Conservation (phyloP, 1,140 invertebrate species). For the Pseudachorutes palmiensis region DNA sequence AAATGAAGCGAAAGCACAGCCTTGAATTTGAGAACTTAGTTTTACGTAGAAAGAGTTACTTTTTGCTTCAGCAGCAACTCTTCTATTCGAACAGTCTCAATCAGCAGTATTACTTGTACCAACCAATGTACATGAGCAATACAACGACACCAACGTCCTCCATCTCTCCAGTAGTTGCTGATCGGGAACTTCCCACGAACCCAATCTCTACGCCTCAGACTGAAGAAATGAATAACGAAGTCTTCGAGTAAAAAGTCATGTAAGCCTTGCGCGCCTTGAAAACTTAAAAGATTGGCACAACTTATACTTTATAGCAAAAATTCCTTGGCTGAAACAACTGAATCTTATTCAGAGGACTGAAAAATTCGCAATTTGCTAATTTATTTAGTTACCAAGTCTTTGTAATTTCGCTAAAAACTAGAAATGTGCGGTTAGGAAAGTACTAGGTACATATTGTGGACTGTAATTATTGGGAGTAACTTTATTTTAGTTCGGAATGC, state of each 20-base stretch:
- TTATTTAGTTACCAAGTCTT: too few relatives aligned
- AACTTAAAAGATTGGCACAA: too few relatives aligned
- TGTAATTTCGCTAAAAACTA: too few relatives aligned
- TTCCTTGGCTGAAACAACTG: too few relatives aligned
- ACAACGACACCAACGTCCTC: neutral
- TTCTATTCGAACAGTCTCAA: neutral
- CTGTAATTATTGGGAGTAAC: too few relatives aligned
- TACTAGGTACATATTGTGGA: too few relatives aligned
- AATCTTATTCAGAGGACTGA: too few relatives aligned
- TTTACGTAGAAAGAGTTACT: conserved; percentile 15
- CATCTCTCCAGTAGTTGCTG: neutral
- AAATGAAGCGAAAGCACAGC: conserved; percentile 14
- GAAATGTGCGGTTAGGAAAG: too few relatives aligned
- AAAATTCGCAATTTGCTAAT: too few relatives aligned
- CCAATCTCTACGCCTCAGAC: neutral
- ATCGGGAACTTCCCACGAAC: neutral
- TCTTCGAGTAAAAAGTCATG: neutral
- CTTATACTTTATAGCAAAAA: too few relatives aligned
- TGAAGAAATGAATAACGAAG: neutral
- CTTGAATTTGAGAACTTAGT: conserved; percentile 20
- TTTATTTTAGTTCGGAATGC: too few relatives aligned
- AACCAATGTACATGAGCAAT: conserved; percentile 1
- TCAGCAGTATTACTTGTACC: conserved; percentile 4
- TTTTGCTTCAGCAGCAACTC: conserved; percentile 2
- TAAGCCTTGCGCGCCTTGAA: too few relatives aligned